A percentile compares a stretch with the other conserved stretches of the same genome.
Evolutionary conservation across 2,113 vertebrate species (phyloP).

Genomic region (Eurystomus gularis): DNA sequence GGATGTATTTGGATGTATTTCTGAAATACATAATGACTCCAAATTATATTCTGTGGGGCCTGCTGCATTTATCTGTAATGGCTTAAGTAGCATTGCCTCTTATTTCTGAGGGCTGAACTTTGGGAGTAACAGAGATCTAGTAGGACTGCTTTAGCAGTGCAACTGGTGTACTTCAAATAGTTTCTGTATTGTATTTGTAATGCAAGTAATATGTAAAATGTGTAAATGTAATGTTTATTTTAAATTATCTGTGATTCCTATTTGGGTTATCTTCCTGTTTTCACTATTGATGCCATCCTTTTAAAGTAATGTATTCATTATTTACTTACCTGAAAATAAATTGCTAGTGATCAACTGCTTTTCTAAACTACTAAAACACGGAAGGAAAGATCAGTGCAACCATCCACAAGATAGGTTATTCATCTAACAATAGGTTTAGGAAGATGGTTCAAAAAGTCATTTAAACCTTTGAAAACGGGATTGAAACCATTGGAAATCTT

Average conservation of each 20-base stretch:
- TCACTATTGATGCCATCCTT: not conserved
- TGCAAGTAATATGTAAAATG: not conserved
- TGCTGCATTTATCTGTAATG: not conserved
- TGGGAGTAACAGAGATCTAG: not conserved
- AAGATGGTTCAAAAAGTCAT: not conserved
- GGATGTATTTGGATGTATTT: not conserved
- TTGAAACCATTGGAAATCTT: not conserved
- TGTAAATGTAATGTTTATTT: not conserved
- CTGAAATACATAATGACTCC: not conserved
- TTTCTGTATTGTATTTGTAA: not conserved
- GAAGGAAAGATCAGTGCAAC: not conserved
- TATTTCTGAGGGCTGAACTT: not conserved
- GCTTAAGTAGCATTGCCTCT: not conserved
- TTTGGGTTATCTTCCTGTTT: not conserved
- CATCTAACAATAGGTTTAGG: not conserved
- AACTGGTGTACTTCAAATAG: not conserved
- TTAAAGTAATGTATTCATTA: not conserved
- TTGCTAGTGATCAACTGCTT: not conserved
- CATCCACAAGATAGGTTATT: not conserved
- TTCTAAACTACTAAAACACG: not conserved
- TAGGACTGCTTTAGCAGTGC: not conserved
- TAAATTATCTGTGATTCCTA: not conserved
- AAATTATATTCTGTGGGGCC: not conserved
- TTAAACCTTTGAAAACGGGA: not conserved
- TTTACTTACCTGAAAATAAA: not conserved